These are phyloP conservation scores for Embidobia sp. DNA, from an alignment of 2,888 invertebrate genomes.

Conservation along the genomic window DNA sequence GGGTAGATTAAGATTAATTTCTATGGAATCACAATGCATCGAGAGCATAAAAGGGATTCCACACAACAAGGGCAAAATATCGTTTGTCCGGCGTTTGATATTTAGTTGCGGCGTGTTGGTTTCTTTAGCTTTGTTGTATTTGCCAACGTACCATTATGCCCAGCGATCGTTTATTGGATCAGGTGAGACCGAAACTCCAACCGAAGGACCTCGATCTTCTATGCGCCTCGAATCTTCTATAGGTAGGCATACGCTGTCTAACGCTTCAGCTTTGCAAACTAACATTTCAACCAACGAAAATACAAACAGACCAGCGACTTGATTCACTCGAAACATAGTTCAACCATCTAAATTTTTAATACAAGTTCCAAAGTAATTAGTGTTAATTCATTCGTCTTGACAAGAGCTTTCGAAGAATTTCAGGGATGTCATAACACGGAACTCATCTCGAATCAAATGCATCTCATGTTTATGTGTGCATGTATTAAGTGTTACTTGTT, in stretches of 20 bases:
- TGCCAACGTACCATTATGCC: slow-evolving; percentile 79
- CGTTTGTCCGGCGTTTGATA: slow-evolving; percentile 76
- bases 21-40: slow-evolving; percentile 76
- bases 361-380: too few relatives aligned
- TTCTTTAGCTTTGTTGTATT: slow-evolving; percentile 77
- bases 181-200: slow-evolving; percentile 78
- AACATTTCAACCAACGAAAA: slow-evolving; percentile 1
- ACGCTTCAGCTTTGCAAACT: slow-evolving; percentile 37
- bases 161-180: slow-evolving; percentile 78
- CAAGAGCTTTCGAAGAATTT: too few relatives aligned
- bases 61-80: slow-evolving; percentile 72
- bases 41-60: slow-evolving; percentile 71
- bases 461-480: too few relatives aligned
- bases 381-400: too few relatives aligned
- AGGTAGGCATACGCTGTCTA: slow-evolving; percentile 74
- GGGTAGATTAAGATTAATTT: slow-evolving; percentile 76
- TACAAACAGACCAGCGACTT: too few relatives aligned
- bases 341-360: too few relatives aligned
- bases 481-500: too few relatives aligned
- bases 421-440: too few relatives aligned
- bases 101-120: slow-evolving; percentile 77
- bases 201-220: slow-evolving; percentile 72
- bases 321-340: neutral
- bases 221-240: slow-evolving; percentile 75
- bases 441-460: too few relatives aligned